Base-by-base conservation (phyloP, 1,140 invertebrate genomes). In the Danaus melanippus region DNA sequence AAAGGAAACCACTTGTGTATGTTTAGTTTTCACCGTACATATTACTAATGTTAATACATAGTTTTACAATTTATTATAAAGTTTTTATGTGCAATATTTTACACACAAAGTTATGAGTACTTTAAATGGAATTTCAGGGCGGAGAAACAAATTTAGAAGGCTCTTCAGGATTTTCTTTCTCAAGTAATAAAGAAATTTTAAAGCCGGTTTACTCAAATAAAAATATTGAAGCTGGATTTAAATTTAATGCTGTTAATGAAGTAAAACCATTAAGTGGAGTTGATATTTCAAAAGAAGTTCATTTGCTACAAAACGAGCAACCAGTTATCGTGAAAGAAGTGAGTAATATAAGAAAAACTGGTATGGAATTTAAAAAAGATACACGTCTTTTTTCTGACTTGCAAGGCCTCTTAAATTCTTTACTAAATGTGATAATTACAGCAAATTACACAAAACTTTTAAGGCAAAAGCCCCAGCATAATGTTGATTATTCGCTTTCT, bases 281-380 rank as follows among this genome's bases (percentile, higher is more conserved):
- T 15, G 50, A 66, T 43, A 45, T 73, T 10, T 60, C 72, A 60
- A 63, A 66, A 49, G 61, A 39, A 52, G 44, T 55, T 39, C 21
- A 32, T 32, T 15, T 55, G 41, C 53, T 56, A 44, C 49, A 60
- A 55, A 51, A 71, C 12, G 60, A 61, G 39, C 69, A 68, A 61
- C 69, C 74, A 42, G 67, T 70, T 10, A 49, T 80, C 58, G 67
- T 77, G 7, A 79, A 82, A 69, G 79, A 84, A 78, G 79, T 84
- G 71, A 84, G 81, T 82, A 78, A 67, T 46, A 21, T 21, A 45
- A 55, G 67, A 64, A 62, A 49, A 52, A 50, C 58, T 0, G n/a
- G 43, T 10, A 12, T 32, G 12, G 44, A 40, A 49, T 32, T 32
- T 32, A 32, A 32, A 32, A 32, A 32, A 32, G 21, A 32, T 2